Percentiles rank a stretch among this genome's conserved stretches.
phyloP scores from a whole-genome alignment of 2,113 vertebrate genomes.

The Mobula birostris region DNA sequence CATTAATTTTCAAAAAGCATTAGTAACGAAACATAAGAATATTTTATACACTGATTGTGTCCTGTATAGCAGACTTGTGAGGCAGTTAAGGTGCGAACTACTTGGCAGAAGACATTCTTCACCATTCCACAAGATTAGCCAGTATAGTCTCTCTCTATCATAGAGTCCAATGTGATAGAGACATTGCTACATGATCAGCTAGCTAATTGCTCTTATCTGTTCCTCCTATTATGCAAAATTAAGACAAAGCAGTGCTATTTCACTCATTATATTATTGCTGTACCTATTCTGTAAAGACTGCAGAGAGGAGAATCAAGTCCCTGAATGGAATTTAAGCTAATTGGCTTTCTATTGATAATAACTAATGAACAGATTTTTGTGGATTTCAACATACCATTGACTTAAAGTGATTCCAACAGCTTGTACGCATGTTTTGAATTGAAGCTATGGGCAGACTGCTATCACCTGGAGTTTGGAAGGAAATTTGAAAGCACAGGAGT shows the following conservation, averaged over 20 bases:
- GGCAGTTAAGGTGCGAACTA: background rate
- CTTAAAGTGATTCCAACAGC: background rate
- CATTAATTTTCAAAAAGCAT: background rate
- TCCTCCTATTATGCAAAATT: background rate
- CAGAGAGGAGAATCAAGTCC: background rate
- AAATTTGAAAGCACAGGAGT: background rate
- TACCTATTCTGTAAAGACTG: background rate
- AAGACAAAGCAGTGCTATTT: background rate
- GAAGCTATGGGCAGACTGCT: background rate
- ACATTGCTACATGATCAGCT: background rate
- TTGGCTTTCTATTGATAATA: constrained; percentile 1
- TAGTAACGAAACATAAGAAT: background rate
- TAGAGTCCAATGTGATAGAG: background rate
- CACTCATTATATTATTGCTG: background rate
- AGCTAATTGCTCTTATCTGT: background rate
- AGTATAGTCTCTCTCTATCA: background rate
- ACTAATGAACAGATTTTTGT: background rate
- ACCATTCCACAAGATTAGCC: background rate
- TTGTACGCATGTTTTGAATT: background rate
- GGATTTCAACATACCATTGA: background rate
- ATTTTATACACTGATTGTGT: background rate
- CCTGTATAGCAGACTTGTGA: background rate
- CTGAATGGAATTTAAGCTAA: constrained; percentile 11
- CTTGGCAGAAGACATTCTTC: background rate
- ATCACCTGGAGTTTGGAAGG: background rate